Percentiles rank a stretch among this genome's conserved stretches.
Conservation (phyloP, 2,797 vertebrate species). For the Cynopterus sphinx region DNA sequence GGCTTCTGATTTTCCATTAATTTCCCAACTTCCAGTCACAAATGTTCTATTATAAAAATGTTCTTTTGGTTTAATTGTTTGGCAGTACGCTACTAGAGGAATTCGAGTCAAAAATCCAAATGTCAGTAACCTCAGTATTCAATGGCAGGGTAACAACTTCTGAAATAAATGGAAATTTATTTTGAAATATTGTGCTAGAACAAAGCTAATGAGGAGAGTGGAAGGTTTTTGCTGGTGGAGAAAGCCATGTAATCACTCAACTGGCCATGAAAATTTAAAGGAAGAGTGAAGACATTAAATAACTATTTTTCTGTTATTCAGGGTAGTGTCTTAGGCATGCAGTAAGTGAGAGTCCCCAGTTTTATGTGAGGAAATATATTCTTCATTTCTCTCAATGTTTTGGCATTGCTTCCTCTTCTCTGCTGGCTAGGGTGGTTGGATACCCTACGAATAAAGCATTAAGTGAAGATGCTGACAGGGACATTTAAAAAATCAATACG, state of each 20-base stretch:
- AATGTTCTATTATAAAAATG: neutral
- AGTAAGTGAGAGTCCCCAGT: neutral
- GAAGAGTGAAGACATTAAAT: neutral
- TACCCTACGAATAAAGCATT: slow-evolving; percentile 9
- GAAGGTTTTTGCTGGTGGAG: neutral
- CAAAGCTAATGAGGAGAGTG: neutral
- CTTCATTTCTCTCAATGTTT: slow-evolving; percentile 3
- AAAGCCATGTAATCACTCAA: neutral
- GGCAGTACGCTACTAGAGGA: neutral
- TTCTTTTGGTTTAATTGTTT: slow-evolving; percentile 2
- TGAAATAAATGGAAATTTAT: slow-evolving; percentile 33
- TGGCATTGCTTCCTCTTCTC: neutral
- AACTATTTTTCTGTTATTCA: neutral
- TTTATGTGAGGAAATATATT: neutral
- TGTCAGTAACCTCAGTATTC: slow-evolving; percentile 24
- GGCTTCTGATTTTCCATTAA: neutral
- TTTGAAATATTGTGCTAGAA: neutral
- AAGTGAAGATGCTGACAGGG: neutral
- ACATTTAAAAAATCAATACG: neutral
- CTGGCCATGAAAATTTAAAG: neutral
- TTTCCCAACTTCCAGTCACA: neutral
- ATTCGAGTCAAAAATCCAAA: slow-evolving; percentile 7
- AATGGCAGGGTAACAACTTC: neutral
- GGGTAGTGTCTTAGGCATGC: neutral
- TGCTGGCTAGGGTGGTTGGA: neutral